Conservation (phyloP, 2,888 invertebrate genomes). For the Scaptomyza flava region DNA sequence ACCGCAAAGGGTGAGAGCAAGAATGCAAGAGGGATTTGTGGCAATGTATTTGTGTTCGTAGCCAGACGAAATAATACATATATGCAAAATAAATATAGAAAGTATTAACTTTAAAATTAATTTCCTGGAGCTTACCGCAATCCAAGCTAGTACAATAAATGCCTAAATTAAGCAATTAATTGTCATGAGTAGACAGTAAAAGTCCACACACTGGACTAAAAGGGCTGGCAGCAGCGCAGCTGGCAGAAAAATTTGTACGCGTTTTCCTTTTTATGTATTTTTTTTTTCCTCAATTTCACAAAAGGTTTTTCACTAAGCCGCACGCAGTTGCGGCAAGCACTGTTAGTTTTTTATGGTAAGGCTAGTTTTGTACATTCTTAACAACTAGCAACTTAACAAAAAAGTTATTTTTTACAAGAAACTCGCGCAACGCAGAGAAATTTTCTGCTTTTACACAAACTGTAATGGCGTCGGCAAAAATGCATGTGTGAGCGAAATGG, state of each 20-base stretch:
- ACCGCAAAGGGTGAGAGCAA: conserved; percentile 19
- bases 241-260: conserved; percentile 58
- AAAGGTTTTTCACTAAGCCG: conserved; percentile 37
- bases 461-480: conserved; percentile 84
- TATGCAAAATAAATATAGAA: conserved; percentile 1
- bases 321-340: conserved; percentile 30
- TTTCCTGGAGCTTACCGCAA: conserved; percentile 33
- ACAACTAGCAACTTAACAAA: conserved; percentile 62
- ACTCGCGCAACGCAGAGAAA: conserved; percentile 76
- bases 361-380: conserved; percentile 57
- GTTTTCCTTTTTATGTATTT: conserved; percentile 33
- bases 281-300: conserved; percentile 45
- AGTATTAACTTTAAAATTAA: background rate
- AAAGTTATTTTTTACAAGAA: conserved; percentile 56
- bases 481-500: conserved; percentile 78
- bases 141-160: conserved; percentile 8
- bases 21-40: conserved; percentile 20
- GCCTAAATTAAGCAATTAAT: conserved; percentile 17
- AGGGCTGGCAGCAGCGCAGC: conserved; percentile 56
- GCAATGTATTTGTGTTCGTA: conserved; percentile 12
- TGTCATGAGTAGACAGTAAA: conserved; percentile 28
- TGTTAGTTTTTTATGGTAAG: conserved; percentile 32
- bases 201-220: conserved; percentile 33
- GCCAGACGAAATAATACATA: conserved; percentile 13
- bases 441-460: conserved; percentile 80